These are phyloP conservation scores for Patella pellucida DNA, from an alignment of 2,888 invertebrate species.

Conservation along the genomic window DNA sequence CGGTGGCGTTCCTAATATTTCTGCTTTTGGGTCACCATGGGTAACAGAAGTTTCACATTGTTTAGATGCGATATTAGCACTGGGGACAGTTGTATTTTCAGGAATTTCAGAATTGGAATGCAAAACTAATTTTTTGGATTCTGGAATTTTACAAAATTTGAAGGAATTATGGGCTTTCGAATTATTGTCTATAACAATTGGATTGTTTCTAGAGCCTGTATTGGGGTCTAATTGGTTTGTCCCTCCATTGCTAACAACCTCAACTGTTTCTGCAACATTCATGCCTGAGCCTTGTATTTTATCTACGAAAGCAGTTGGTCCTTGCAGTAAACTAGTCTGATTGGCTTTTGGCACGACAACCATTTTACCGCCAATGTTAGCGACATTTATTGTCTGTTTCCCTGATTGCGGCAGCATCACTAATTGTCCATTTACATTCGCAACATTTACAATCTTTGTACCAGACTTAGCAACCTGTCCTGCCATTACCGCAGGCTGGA, in stretches of 20 bases:
- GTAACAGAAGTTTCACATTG: no score
- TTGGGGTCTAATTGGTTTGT: neutral
- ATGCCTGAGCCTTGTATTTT: neutral
- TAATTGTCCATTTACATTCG: neutral
- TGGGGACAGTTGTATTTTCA: neutral
- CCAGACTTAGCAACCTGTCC: neutral
- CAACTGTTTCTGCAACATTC: neutral
- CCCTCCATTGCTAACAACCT: neutral
- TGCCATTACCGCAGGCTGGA: neutral
- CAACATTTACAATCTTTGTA: neutral
- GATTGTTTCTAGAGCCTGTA: neutral
- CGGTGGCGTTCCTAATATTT: neutral
- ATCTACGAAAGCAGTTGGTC: neutral
- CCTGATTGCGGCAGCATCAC: constrained; percentile 2
- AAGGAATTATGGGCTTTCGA: neutral
- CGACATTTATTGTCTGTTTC: neutral
- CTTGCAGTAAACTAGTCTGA: neutral
- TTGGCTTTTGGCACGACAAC: neutral
- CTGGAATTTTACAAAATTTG: neutral
- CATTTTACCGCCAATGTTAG: neutral
- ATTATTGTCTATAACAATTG: neutral
- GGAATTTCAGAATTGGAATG: neutral
- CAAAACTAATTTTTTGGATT: neutral
- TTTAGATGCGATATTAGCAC: no score
- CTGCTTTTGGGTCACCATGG: neutral